phyloP scores from a whole-genome alignment of 1,140 invertebrate genomes.

The Orchestia grillus region DNA sequence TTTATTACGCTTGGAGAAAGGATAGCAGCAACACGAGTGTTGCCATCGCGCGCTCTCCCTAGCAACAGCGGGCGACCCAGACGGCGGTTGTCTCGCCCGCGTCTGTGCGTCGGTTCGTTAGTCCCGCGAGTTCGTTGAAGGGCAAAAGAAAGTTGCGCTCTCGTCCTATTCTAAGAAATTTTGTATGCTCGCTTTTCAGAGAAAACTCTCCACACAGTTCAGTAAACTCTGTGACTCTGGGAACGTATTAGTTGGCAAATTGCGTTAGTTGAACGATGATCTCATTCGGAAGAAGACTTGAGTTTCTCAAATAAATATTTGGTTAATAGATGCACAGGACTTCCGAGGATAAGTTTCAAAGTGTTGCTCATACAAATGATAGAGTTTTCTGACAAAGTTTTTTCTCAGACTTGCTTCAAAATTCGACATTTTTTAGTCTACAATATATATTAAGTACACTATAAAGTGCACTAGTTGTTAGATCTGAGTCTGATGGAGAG shows the following conservation, averaged over 20 bases:
- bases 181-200: conserved; percentile 22
- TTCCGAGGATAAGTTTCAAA: too few relatives aligned
- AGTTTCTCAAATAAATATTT: too few relatives aligned
- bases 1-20: not conserved
- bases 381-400: too few relatives aligned
- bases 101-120: not conserved
- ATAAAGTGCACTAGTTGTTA: too few relatives aligned
- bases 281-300: not conserved
- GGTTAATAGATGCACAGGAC: too few relatives aligned
- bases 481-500: too few relatives aligned
- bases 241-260: not conserved
- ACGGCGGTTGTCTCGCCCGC: not conserved
- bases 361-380: too few relatives aligned
- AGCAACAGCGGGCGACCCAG: not conserved
- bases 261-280: not conserved
- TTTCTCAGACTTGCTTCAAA: too few relatives aligned
- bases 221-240: not conserved
- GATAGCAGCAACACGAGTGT: not conserved
- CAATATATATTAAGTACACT: too few relatives aligned
- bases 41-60: not conserved
- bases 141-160: conserved; percentile 33
- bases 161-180: conserved; percentile 37
- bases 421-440: too few relatives aligned
- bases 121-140: conserved; percentile 12
- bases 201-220: not conserved